These are phyloP conservation scores for Galleria mellonella DNA, from an alignment of 1,140 invertebrate species.

Conservation along the genomic window DNA sequence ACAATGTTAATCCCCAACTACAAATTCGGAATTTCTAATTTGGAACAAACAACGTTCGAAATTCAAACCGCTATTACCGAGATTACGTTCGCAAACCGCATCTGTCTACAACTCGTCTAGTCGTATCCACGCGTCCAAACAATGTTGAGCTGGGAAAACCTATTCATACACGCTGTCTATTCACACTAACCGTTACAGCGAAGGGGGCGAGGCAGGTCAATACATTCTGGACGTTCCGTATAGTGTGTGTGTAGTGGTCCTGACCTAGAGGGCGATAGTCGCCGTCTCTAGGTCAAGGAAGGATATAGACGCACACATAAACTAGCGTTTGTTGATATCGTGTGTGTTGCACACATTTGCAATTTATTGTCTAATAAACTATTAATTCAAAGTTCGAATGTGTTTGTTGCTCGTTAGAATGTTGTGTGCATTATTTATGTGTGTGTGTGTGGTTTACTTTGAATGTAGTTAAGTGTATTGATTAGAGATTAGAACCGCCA, in stretches of 20 bases:
- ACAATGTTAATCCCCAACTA: neutral
- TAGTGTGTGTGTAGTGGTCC: constrained; percentile 39
- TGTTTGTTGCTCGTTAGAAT: too few relatives aligned
- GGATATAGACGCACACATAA: constrained; percentile 8
- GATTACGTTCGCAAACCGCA: constrained; percentile 23
- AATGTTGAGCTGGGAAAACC: constrained; percentile 22
- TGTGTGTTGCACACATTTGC: too few relatives aligned
- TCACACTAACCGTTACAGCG: constrained; percentile 4
- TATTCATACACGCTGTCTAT: constrained; percentile 28
- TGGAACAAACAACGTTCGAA: constrained; percentile 26
- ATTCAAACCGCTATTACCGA: constrained; percentile 37
- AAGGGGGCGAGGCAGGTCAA: constrained; percentile 22
- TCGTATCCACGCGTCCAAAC: constrained; percentile 39
- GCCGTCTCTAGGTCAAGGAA: constrained; percentile 61
- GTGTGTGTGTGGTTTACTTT: too few relatives aligned
- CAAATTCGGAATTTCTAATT: neutral
- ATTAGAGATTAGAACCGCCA: too few relatives aligned
- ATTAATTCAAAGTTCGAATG: too few relatives aligned
- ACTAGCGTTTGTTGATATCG: neutral
- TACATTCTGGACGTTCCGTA: constrained; percentile 31
- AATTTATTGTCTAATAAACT: too few relatives aligned
- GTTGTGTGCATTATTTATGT: too few relatives aligned
- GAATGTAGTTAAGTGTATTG: too few relatives aligned
- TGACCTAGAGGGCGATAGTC: constrained; percentile 62
- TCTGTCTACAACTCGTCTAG: constrained; percentile 62